phyloP scores from a whole-genome alignment of 2,888 invertebrate genomes.

The Rambutsinella grinnellia region DNA sequence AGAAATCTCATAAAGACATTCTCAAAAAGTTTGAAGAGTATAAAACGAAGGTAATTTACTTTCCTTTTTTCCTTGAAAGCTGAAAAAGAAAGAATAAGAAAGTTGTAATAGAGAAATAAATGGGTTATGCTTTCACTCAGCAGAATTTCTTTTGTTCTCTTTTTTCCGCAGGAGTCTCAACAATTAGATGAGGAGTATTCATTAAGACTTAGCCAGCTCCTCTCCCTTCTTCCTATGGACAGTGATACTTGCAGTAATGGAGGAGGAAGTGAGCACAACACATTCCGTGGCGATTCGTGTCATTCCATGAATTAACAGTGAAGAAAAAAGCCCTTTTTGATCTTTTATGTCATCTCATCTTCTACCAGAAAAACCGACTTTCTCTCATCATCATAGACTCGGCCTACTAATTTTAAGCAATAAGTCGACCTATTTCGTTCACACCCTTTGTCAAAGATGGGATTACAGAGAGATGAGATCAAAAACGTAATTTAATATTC shows the following conservation, averaged over 20 bases:
- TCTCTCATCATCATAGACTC: too few relatives aligned
- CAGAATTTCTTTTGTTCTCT: not conserved
- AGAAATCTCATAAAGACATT: conserved; percentile 83
- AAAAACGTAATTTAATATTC: too few relatives aligned
- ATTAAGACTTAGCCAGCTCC: conserved; percentile 33
- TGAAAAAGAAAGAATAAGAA: not conserved
- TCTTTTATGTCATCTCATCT: too few relatives aligned
- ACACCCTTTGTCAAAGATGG: too few relatives aligned
- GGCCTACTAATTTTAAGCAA: conserved; percentile 66
- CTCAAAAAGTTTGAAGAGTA: conserved; percentile 79
- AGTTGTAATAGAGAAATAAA: too few relatives aligned
- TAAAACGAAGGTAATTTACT: conserved; percentile 68
- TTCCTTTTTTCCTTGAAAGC: conserved; percentile 3
- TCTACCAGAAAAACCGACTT: too few relatives aligned
- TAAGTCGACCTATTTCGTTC: conserved; percentile 65
- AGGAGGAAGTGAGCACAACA: conserved; percentile 39
- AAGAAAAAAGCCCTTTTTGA: conserved; percentile 5
- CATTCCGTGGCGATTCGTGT: conserved; percentile 51
- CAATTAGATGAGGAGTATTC: conserved; percentile 40
- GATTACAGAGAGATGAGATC: too few relatives aligned
- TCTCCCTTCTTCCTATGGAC: conserved; percentile 25
- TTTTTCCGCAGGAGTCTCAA: conserved; percentile 38
- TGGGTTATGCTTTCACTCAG: not conserved
- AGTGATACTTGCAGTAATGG: conserved; percentile 48
- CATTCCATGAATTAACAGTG: conserved; percentile 53